A percentile compares a stretch with the other conserved stretches of the same genome.
These are phyloP conservation scores for Amblyraja radiata DNA, from an alignment of 2,797 vertebrate genomes.

Conservation along the genomic window DNA sequence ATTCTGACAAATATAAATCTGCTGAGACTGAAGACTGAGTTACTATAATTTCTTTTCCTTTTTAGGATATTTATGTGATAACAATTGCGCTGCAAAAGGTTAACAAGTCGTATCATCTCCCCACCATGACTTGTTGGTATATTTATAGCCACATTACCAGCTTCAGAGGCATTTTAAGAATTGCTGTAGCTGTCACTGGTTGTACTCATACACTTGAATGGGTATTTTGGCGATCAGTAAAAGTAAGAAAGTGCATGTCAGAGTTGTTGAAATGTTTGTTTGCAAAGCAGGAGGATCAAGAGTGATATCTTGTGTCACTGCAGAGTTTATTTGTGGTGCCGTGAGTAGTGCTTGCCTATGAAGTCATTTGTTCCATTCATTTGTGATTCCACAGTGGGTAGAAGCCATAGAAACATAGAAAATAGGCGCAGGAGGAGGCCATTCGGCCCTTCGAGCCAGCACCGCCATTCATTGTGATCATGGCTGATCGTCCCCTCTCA, in stretches of 20 bases:
- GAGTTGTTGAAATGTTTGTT: conserved; percentile 31
- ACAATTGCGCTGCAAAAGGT: not conserved
- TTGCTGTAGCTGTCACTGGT: not conserved
- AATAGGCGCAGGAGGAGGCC: no score
- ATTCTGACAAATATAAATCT: not conserved
- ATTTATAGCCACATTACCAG: not conserved
- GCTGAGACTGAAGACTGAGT: not conserved
- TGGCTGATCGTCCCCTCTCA: no score
- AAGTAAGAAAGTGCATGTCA: not conserved
- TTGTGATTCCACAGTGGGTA: not conserved
- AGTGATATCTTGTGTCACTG: not conserved
- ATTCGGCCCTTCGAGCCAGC: no score
- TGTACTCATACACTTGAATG: not conserved
- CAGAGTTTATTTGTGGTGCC: not conserved
- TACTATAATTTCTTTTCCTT: conserved; percentile 1
- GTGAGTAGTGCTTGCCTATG: not conserved
- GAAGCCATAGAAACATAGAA: no score
- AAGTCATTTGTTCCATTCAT: not conserved
- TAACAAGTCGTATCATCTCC: not conserved
- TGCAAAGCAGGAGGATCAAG: not conserved
- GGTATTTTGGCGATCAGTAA: not conserved
- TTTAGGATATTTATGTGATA: not conserved
- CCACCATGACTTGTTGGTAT: not conserved
- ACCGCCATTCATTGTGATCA: no score
- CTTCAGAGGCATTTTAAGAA: conserved; percentile 13